phyloP scores from a whole-genome alignment of 2,797 vertebrate genomes.

The Liparis tanakae region DNA sequence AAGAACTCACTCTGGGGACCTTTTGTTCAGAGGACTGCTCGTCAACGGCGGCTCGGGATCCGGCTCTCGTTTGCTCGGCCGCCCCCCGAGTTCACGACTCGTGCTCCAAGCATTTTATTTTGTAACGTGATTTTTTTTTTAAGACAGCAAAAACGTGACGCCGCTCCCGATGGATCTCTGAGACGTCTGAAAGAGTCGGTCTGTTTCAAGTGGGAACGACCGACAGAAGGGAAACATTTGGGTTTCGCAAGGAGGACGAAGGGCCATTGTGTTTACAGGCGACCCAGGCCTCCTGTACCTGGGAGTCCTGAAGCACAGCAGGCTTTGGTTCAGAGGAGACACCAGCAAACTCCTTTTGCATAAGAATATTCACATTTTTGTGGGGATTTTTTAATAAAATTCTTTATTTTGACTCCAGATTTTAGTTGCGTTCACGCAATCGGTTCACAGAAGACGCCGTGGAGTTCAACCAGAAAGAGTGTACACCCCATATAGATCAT shows the following conservation, averaged over 20 bases:
- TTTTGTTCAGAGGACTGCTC: conserved; percentile 10
- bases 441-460: no score
- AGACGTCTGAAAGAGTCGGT: background rate
- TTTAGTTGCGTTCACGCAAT: no score
- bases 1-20: conserved; percentile 2
- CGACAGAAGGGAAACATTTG: background rate
- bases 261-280: conserved; percentile 67
- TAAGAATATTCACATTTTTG: background rate
- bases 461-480: background rate
- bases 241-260: conserved; percentile 9
- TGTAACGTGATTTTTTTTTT: background rate
- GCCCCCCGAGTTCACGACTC: background rate
- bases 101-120: conserved; percentile 9
- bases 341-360: conserved; percentile 26
- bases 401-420: no score
- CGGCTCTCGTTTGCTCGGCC: background rate
- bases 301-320: conserved; percentile 38
- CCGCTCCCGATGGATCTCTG: background rate
- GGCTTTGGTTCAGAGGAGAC: conserved; percentile 27
- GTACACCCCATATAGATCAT: background rate
- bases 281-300: background rate
- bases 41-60: conserved; percentile 8
- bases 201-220: background rate
- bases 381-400: no score
- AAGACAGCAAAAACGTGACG: background rate